Evolutionary conservation across 2,888 invertebrate species (phyloP), one percentile per base, ranked within the genome.

Genomic region (Strigamia crassipes): DNA sequence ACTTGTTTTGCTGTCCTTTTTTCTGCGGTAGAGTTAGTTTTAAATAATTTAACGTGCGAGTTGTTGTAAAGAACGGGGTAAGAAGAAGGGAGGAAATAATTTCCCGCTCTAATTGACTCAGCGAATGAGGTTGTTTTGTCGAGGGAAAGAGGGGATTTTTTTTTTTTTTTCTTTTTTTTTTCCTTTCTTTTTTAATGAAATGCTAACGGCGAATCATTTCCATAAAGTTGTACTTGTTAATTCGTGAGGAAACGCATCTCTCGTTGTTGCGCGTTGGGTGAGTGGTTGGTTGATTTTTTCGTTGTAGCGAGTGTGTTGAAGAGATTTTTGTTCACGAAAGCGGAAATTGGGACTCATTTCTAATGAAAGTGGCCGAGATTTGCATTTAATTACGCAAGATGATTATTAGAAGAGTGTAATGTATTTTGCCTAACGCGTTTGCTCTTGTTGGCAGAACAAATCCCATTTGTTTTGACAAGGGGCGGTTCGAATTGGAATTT

Each of bases 171-270:
- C 27, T 27, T 27, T 27, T 3, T 27, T 27, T 27, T 3, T 27
- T 27, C 3, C 3, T 27, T 27, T 27, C 27, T 66, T 66, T 73
- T 73, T 73, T 31, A 27, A 73, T 73, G 73, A 73, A 73, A 73
- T 73, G 73, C 73, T 73, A 73, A 73, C 73, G 73, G 73, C 66
- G 73, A 73, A 73, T 73, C 73, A 73, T 73, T 73, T 73, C 73
- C 73, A 73, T 73, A 73, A 73, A 73, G 73, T 73, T 73, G 73
- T 73, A 73, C 73, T 73, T 73, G 73, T 73, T 73, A 73, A 73
- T 73, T 73, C 73, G 73, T 73, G 73, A 73, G 73, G 73, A 73
- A 73, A 73, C 73, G 13, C 73, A 73, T 73, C 73, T 27, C 73
- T 73, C 56, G 56, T 56, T 56, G 56, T 13, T 15, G 46, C 18